A percentile compares a stretch with the other conserved stretches of the same genome.
phyloP scores from a whole-genome alignment of 2,888 invertebrate species.

The Scelioninae gen. 2 region DNA sequence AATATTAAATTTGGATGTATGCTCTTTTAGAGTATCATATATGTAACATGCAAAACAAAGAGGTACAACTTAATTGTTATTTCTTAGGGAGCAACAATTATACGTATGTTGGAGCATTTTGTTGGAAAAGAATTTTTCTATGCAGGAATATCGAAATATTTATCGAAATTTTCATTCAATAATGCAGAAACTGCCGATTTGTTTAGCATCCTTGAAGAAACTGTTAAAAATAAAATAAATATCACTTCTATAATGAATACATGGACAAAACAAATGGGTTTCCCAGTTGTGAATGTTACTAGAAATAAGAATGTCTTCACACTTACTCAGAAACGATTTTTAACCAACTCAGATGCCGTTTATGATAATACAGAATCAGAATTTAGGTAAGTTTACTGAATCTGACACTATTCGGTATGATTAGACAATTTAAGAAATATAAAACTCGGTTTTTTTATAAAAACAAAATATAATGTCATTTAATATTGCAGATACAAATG shows the following conservation, averaged over 20 bases:
- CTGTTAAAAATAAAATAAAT: conserved; percentile 77
- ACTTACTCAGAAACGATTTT: conserved; percentile 85
- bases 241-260: conserved; percentile 86
- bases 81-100: conserved; percentile 86
- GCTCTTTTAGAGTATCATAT: background rate
- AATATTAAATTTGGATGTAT: no score
- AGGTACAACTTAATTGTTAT: conserved; percentile 25
- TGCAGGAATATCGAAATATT: conserved; percentile 84
- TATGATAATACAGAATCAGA: conserved; percentile 74
- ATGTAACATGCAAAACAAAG: no score
- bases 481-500: conserved; percentile 80
- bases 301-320: conserved; percentile 76
- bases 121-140: conserved; percentile 84
- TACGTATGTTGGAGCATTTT: conserved; percentile 92
- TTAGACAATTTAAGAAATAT: no score
- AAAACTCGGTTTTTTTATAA: no score
- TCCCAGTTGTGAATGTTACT: conserved; percentile 83
- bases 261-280: conserved; percentile 93
- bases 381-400: conserved; percentile 32
- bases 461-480: conserved; percentile 12
- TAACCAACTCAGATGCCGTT: conserved; percentile 80
- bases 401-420: background rate
- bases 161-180: conserved; percentile 81
- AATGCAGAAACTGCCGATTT: conserved; percentile 90
- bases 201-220: conserved; percentile 80